Conservation (phyloP, 1,140 invertebrate genomes). For the Atta cephalotes region DNA sequence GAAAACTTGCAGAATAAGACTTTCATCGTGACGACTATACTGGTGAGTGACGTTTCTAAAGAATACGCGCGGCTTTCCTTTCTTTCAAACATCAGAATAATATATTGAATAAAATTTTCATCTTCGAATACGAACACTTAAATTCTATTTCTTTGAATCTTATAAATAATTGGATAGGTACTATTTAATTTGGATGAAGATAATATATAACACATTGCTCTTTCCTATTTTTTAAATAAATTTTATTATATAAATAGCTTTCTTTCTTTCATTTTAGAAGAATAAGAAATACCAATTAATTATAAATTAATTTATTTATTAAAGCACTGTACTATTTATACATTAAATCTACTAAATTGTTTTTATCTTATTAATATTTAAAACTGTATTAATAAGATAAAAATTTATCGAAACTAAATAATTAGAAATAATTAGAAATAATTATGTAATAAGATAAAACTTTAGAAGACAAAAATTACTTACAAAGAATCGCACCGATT, state of each 20-base stretch:
- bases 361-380: neutral
- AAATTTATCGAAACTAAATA: neutral
- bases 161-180: neutral
- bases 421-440: neutral
- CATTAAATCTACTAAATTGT: neutral
- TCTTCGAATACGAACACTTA: neutral
- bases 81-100: neutral
- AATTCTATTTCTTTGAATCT: neutral
- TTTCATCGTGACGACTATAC: constrained; percentile 95
- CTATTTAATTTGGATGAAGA: neutral
- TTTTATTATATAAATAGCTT: neutral
- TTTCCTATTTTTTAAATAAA: constrained; percentile 11
- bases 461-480: neutral
- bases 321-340: too few species aligned
- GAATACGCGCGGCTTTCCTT: neutral
- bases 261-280: too few species aligned
- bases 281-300: too few species aligned
- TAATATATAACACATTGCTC: neutral
- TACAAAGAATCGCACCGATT: too few species aligned
- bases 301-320: too few species aligned
- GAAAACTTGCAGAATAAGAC: constrained; percentile 97
- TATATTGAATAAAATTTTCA: constrained; percentile 9
- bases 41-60: constrained; percentile 89
- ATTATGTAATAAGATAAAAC: neutral
- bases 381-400: neutral